Evolutionary conservation across 1,140 invertebrate genomes (phyloP).

Genomic region (Neuroterus valhalla): DNA sequence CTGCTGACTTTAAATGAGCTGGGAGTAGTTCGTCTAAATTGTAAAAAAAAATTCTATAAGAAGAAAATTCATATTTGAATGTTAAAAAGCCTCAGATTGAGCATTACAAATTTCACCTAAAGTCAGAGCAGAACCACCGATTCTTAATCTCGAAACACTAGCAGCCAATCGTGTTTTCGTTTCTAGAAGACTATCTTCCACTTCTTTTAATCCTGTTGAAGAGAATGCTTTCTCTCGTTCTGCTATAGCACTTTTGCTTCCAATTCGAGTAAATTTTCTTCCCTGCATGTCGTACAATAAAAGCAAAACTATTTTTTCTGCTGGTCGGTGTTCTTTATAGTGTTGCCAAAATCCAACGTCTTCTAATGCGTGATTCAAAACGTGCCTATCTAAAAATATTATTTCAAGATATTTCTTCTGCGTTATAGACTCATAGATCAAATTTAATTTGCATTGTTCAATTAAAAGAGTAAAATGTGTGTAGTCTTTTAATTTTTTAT

Average conservation of each 20-base stretch:
- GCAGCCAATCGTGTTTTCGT: conserved; percentile 81
- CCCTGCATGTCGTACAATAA: conserved; percentile 80
- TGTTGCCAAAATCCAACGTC: conserved; percentile 80
- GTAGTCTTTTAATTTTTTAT: too few relatives aligned
- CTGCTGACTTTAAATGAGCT: conserved; percentile 78
- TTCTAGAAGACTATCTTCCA: conserved; percentile 79
- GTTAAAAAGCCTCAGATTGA: neutral
- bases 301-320: conserved; percentile 76
- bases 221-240: conserved; percentile 69
- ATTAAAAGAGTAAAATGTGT: too few relatives aligned
- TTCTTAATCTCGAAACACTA: conserved; percentile 81
- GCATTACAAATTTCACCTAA: conserved; percentile 57
- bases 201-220: conserved; percentile 70
- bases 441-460: conserved; percentile 22
- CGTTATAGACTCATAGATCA: neutral
- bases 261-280: conserved; percentile 74
- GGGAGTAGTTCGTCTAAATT: conserved; percentile 79
- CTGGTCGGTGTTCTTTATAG: conserved; percentile 70
- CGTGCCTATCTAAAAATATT: conserved; percentile 78
- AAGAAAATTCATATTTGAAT: too few relatives aligned
- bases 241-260: conserved; percentile 63
- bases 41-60: conserved; percentile 1
- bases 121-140: conserved; percentile 79
- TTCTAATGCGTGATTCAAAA: conserved; percentile 80
- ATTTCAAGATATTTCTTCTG: neutral